Evolutionary conservation across 2,797 vertebrate species (phyloP), one percentile per base, ranked within the genome.

Genomic region (Pangasius sanitwongsei): DNA sequence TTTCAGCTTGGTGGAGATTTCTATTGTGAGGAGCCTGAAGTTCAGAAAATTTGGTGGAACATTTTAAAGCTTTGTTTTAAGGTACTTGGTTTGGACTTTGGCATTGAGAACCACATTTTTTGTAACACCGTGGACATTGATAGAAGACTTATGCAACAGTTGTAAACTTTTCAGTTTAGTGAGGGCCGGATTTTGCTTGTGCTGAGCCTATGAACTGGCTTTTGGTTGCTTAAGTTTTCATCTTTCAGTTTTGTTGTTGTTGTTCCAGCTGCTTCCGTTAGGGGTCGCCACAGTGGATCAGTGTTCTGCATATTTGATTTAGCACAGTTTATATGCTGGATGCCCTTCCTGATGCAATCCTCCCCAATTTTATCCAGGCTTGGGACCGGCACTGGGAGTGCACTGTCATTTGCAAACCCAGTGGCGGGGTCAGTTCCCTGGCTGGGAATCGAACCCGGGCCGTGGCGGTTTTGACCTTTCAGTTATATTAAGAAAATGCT

Each of bases 1-100:
- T 80, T 55, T 78, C 48, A 8, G 75, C 48, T 53, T n/a, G 28
- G 13, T 78, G 75, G 75, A 78, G 48, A 31, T 78, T 78, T 78
- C 48, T 78, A 7, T 55, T 16, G 15, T 9, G 28, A 18, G 1
- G 2, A 44, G 20, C 41, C 3, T 74, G 7, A 74, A 25, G 41
- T 74, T 74, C 37, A 48, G 41, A 77, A 77, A 50, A 50, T 50
- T 44, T 48, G 25, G 3, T 23, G 70, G 20, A 48, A 4, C 23
- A 25, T 48, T 44, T 75, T 48, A 48, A 0, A 25, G 0, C 44
- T 44, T n/a, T 50, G 31, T 74, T 41, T 41, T 41, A 37, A 41
- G 34, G 16, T 41, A 20, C 20, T 44, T 75, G 41, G 41, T n/a
- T 75, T 75, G 41, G 37, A 48, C 44, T 15, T 78, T 80, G n/a